Evolutionary conservation across 2,797 vertebrate species (phyloP).

Genomic region (Sebastes iracundus): DNA sequence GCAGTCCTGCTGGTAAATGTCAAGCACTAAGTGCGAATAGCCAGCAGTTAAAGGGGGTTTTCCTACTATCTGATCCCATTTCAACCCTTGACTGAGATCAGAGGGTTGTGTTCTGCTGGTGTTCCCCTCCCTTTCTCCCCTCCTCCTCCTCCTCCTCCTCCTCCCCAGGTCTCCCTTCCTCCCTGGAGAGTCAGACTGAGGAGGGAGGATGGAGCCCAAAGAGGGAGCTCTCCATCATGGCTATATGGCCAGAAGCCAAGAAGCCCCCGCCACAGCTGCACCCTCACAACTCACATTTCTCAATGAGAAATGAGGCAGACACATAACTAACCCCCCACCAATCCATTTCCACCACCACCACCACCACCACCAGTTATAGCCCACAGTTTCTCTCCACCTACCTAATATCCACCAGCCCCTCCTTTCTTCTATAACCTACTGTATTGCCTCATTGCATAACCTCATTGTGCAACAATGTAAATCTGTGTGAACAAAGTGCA

Average conservation of each 20-base stretch:
- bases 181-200: slow-evolving; percentile 42
- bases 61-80: slow-evolving; percentile 55
- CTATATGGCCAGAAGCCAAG: slow-evolving; percentile 37
- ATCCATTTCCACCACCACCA: neutral
- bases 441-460: slow-evolving; percentile 40
- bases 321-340: neutral
- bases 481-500: slow-evolving; percentile 36
- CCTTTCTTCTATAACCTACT: neutral
- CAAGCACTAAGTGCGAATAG: slow-evolving; percentile 6
- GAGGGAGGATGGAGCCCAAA: slow-evolving; percentile 19
- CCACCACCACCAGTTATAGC: slow-evolving; percentile 8
- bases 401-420: slow-evolving; percentile 16
- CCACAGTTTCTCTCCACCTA: slow-evolving; percentile 16
- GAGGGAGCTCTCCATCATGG: slow-evolving; percentile 40
- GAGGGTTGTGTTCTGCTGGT: slow-evolving; percentile 28
- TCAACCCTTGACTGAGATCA: slow-evolving; percentile 56
- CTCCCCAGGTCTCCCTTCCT: slow-evolving; percentile 6
- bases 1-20: slow-evolving; percentile 20
- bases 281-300: slow-evolving; percentile 36
- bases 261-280: slow-evolving; percentile 31
- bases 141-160: slow-evolving; percentile 1
- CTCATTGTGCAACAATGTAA: slow-evolving; percentile 43
- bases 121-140: slow-evolving; percentile 4
- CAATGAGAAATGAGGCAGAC: slow-evolving; percentile 40
- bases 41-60: slow-evolving; percentile 39